Conservation (phyloP, 35 echinoderm and acorn worm species). For the Strongylocentrotus purpuratus region DNA sequence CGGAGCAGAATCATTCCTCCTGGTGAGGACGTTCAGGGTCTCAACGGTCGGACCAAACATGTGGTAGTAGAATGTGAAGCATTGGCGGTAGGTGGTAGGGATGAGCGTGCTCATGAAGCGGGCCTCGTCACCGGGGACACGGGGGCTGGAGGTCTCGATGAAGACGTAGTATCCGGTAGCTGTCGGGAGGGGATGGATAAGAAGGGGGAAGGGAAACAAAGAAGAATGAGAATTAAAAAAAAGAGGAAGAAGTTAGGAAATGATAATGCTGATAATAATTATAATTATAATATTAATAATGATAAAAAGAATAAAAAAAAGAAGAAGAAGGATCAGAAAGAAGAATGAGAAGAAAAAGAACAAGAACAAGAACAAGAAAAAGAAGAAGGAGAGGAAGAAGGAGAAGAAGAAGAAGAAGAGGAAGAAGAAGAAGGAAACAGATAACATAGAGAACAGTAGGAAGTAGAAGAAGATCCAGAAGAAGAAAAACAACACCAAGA, state of each 20-base stretch:
- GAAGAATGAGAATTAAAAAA: too few species aligned
- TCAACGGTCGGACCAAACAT: slow-evolving; percentile 80
- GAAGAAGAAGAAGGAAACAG: background rate
- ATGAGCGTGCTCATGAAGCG: slow-evolving; percentile 62
- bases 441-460: background rate
- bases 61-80: slow-evolving; percentile 88
- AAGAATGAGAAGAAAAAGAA: background rate
- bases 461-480: background rate
- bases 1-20: background rate
- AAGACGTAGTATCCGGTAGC: slow-evolving; percentile 75
- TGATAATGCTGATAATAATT: too few species aligned
- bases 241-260: too few species aligned
- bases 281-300: too few species aligned
- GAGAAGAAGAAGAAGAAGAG: background rate
- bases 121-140: slow-evolving; percentile 50
- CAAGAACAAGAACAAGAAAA: background rate
- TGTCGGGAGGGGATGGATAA: background rate
- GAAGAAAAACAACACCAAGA: background rate
- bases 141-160: slow-evolving; percentile 66
- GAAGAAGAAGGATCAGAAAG: too few species aligned
- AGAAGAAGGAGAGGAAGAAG: background rate
- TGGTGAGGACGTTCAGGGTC: slow-evolving; percentile 69
- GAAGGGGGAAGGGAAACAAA: too few species aligned
- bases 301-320: too few species aligned
- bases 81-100: slow-evolving; percentile 47